Evolutionary conservation across 2,797 vertebrate species (phyloP).

Genomic region (Monodelphis domestica): DNA sequence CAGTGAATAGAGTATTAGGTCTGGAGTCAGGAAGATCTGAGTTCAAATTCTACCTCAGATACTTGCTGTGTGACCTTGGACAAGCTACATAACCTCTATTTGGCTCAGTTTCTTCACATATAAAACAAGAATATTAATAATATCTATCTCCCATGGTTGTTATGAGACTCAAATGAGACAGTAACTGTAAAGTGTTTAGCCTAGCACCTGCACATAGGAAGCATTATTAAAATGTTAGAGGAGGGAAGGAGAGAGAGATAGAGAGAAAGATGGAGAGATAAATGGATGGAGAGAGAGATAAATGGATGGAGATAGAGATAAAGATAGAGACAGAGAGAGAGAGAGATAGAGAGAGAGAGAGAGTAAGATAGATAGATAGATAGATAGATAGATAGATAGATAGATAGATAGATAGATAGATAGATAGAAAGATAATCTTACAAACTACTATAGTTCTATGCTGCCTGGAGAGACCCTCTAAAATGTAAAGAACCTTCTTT

Average conservation of each 20-base stretch:
- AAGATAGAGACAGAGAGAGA: too few relatives aligned
- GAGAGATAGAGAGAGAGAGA: too few relatives aligned
- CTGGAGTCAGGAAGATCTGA: neutral
- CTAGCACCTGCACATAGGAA: neutral
- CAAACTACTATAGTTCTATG: neutral
- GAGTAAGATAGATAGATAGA: too few relatives aligned
- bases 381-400: too few relatives aligned
- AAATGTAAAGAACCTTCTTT: neutral
- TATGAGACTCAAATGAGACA: neutral
- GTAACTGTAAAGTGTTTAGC: neutral
- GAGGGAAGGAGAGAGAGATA: too few relatives aligned
- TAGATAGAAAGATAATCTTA: too few relatives aligned
- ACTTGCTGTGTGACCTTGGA: neutral
- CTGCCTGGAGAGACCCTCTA: neutral
- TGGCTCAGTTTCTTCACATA: neutral
- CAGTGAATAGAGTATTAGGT: neutral
- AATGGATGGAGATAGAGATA: too few relatives aligned
- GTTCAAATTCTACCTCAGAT: neutral
- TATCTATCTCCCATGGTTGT: neutral
- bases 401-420: too few relatives aligned
- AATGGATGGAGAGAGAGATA: too few relatives aligned
- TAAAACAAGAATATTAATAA: neutral
- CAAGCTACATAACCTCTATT: neutral
- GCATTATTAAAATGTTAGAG: neutral
- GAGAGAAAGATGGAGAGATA: too few relatives aligned